Conservation (phyloP, 2,888 invertebrate genomes). For the Torymus tubicola region DNA sequence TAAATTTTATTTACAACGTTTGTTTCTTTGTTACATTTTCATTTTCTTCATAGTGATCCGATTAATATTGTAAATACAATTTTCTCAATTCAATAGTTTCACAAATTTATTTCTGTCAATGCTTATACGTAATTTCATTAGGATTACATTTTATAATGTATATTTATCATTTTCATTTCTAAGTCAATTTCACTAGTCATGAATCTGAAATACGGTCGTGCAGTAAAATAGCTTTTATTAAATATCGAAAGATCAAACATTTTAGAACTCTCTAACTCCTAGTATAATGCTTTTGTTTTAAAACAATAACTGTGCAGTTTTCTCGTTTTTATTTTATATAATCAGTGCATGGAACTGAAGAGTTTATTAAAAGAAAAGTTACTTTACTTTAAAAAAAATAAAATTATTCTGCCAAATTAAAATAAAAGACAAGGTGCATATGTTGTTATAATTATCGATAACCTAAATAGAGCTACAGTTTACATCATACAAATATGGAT, state of each 20-base stretch:
- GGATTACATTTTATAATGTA: conserved; percentile 4
- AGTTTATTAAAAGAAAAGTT: neutral
- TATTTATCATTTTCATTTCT: conserved; percentile 19
- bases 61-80: conserved; percentile 35
- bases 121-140: conserved; percentile 19
- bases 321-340: neutral
- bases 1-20: conserved; percentile 53
- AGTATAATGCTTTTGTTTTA: conserved; percentile 2
- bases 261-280: conserved; percentile 21
- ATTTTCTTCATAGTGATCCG: conserved; percentile 29
- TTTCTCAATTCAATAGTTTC: conserved; percentile 35
- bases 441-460: too few species aligned
- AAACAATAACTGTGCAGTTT: conserved; percentile 28
- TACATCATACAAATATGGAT: conserved; percentile 19
- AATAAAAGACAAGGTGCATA: too few species aligned
- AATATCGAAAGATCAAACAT: conserved; percentile 25
- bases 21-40: conserved; percentile 49
- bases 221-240: conserved; percentile 40
- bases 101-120: conserved; percentile 30
- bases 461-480: too few species aligned
- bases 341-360: neutral
- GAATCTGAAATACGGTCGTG: conserved; percentile 30
- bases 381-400: neutral
- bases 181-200: conserved; percentile 2
- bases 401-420: neutral